Conservation (phyloP, 2,113 vertebrate species). For the Hemicordylus capensis region DNA sequence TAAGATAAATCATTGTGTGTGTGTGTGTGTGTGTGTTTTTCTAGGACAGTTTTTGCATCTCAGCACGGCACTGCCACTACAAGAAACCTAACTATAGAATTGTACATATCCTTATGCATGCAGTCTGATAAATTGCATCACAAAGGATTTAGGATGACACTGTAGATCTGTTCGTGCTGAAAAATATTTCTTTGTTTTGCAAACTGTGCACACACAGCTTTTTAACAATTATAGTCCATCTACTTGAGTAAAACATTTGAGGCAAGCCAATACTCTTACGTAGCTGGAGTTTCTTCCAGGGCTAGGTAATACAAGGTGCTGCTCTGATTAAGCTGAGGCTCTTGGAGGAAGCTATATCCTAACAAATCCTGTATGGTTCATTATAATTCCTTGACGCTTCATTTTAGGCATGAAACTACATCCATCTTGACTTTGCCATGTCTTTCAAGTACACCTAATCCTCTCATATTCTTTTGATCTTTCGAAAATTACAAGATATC, state of each 20-base stretch:
- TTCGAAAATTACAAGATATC: not conserved
- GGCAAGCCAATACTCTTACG: not conserved
- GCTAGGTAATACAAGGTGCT: not conserved
- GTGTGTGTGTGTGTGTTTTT: too few species aligned
- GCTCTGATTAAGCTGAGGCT: not conserved
- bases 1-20: too few species aligned
- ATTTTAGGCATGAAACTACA: not conserved
- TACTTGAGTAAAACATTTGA: too few species aligned
- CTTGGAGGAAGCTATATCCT: not conserved
- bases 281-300: not conserved
- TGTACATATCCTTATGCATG: too few species aligned
- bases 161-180: too few species aligned
- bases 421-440: not conserved
- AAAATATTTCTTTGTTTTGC: not conserved
- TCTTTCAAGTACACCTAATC: not conserved
- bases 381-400: not conserved
- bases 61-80: not conserved
- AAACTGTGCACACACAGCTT: not conserved
- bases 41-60: not conserved
- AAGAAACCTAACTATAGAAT: not conserved
- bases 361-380: not conserved
- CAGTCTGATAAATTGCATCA: too few species aligned
- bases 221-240: not conserved
- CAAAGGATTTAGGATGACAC: too few species aligned
- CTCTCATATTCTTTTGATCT: not conserved